phyloP scores from a whole-genome alignment of 2,888 invertebrate genomes.

The Malacosoma neustria region DNA sequence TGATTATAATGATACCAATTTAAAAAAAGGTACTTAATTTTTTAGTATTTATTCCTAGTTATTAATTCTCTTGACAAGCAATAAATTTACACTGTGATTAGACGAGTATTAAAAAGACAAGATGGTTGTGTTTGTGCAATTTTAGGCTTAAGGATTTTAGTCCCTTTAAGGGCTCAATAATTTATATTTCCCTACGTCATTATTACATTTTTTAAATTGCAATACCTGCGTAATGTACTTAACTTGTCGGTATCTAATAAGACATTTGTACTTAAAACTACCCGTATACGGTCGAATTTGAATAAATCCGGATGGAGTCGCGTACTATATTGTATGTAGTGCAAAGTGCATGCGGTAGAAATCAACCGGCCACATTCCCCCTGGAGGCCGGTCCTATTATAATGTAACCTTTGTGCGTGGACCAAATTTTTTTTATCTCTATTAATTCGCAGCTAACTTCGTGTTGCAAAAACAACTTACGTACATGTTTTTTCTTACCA shows the following conservation, averaged over 20 bases:
- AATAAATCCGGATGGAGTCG: conserved; percentile 34
- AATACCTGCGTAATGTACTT: no score
- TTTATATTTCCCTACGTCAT: neutral
- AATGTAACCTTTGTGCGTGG: conserved; percentile 46
- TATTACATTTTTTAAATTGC: no score
- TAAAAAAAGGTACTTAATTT: conserved; percentile 23
- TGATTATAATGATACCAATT: neutral
- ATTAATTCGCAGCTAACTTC: no score
- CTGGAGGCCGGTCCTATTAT: conserved; percentile 38
- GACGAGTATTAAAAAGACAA: conserved; percentile 63
- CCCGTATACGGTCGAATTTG: no score
- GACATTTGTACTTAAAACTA: no score
- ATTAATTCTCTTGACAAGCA: conserved; percentile 38
- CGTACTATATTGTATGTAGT: conserved; percentile 40
- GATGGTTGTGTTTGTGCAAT: conserved; percentile 73
- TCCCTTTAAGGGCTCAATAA: conserved; percentile 6
- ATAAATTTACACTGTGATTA: conserved; percentile 61
- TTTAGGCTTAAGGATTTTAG: conserved; percentile 52
- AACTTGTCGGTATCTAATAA: no score
- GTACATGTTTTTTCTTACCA: no score
- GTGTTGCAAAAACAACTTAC: no score
- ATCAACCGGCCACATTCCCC: conserved; percentile 46
- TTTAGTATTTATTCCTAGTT: conserved; percentile 23
- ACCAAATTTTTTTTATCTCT: no score
- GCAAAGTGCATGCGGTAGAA: conserved; percentile 64